Evolutionary conservation across 2,113 vertebrate species (phyloP), one percentile per base, ranked within the genome.

Genomic region (Cynoglossus semilaevis): DNA sequence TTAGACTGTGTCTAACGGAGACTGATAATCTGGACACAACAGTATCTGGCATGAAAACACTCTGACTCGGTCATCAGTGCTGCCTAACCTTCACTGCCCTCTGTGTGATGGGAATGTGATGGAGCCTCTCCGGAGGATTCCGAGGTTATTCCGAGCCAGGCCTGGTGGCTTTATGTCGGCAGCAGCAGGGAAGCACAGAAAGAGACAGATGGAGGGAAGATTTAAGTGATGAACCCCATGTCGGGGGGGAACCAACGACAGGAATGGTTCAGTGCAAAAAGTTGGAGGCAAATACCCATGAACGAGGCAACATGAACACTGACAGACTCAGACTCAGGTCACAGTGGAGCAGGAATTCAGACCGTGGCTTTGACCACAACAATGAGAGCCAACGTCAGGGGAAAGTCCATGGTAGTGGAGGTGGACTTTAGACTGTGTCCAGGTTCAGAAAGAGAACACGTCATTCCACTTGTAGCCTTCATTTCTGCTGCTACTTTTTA

Each of bases 11-110:
- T 72, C 72, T 64, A 58, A 75, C 80, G 65, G 47, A 66, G 62
- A 77, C 77, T 17, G 66, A 58, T 87, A 82, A 85, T 85, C 73
- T 77, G 76, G 75, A 81, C 74, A 78, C 74, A 67, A 66, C 64
- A 59, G 78, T 80, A 67, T 67, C 71, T 62, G 73, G 81, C 68
- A 62, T 63, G 64, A 61, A 82, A 63, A 76, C 64, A 50, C 61
- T 75, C 61, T 67, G 66, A 81, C 64, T 65, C 15, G 55, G 79
- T 81, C 80, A 75, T 76, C 67, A 67, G 74, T 77, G 72, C 52
- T 46, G 57, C 55, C 18, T 2, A 16, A 29, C 48, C 7, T 17
- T 45, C 15, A 7, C 37, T 50, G 9, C 44, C 9, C n/a, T 29
- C 22, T 29, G 22, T 29, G 22, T 49, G 52, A 62, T 44, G 52